These are phyloP conservation scores for Takifugu flavidus DNA, from an alignment of 2,113 vertebrate species.

Conservation along the genomic window DNA sequence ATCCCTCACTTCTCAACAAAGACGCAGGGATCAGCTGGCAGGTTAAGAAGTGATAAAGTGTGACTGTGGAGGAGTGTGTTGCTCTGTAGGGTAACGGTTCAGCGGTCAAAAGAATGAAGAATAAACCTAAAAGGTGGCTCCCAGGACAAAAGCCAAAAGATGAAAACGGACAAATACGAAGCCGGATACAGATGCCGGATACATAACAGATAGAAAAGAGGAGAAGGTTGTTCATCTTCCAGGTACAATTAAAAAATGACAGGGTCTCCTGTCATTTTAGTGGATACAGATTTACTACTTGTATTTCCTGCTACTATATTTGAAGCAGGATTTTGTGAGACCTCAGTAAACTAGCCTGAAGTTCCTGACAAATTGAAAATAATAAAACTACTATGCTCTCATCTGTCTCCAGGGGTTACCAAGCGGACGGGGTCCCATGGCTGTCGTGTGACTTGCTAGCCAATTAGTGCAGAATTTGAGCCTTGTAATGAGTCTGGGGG, in stretches of 20 bases:
- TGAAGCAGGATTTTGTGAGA: slow-evolving; percentile 7
- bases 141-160: slow-evolving; percentile 8
- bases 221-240: slow-evolving; percentile 42
- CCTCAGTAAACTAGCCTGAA: slow-evolving; percentile 37
- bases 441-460: slow-evolving; percentile 54
- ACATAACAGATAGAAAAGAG: slow-evolving; percentile 28
- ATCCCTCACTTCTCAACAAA: slow-evolving; percentile 61
- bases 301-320: slow-evolving; percentile 6
- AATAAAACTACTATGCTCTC: slow-evolving; percentile 40
- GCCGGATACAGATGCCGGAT: slow-evolving; percentile 1
- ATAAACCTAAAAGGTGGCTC: slow-evolving; percentile 41
- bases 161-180: not conserved
- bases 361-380: slow-evolving; percentile 51
- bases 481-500: slow-evolving; percentile 60
- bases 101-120: slow-evolving; percentile 46
- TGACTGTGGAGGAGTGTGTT: slow-evolving; percentile 57
- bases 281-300: slow-evolving; percentile 40
- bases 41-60: slow-evolving; percentile 66
- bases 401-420: slow-evolving; percentile 38
- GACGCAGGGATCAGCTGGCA: slow-evolving; percentile 53
- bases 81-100: slow-evolving; percentile 58
- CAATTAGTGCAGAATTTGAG: slow-evolving; percentile 70
- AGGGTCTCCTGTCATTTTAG: slow-evolving; percentile 42
- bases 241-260: slow-evolving; percentile 45
- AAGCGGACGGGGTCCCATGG: slow-evolving; percentile 53